Evolutionary conservation across 2,113 vertebrate genomes (phyloP), one percentile per base, ranked within the genome.

Genomic region (Nanger granti): DNA sequence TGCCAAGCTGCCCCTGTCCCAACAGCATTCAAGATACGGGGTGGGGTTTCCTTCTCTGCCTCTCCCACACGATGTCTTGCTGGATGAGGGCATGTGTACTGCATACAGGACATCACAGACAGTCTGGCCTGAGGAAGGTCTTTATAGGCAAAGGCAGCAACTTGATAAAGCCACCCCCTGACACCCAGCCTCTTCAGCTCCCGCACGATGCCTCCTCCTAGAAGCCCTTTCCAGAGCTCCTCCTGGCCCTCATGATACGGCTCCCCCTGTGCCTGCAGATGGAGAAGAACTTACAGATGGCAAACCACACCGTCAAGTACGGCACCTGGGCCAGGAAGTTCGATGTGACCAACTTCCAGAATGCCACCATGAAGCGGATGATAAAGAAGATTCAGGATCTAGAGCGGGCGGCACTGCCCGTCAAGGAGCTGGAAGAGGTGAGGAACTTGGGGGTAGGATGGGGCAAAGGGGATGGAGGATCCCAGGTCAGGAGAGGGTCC

Each of bases 361-460:
- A 99, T 1, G 0, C 79, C 28, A 98, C 97, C 0, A 98, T 99
- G 95, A 99, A 98, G 64, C 99, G 99, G 69, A 99, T 99, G 97
- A 98, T 99, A 26, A 99, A 98, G 95, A 99, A 99, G 97, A 98
- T 99, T 97, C 99, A 99, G 54, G 99, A 99, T 98, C 98, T 99
- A 8, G 99, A 99, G 62, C 99, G 99, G 59, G 99, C 99, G 0
- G 99, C 99, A 0, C 98, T 99, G 29, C 57, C 99, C 1, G 22
- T 98, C 4, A 0, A 29, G 0, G 98, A 99, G 86, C 99, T 99
- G 96, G 98, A 99, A 96, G 99, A 99, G 99, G 99, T 99, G 93
- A 96, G 98, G 49, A n/a, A n/a, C 47, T 11, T 22, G 26, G 2
- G 24, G n/a, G n/a, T 12, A 8, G 73, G 73, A 13, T 26, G 22